A percentile compares a stretch with the other conserved stretches of the same genome.
Conservation (phyloP, 2,888 invertebrate species). For the Gortyna flavago region DNA sequence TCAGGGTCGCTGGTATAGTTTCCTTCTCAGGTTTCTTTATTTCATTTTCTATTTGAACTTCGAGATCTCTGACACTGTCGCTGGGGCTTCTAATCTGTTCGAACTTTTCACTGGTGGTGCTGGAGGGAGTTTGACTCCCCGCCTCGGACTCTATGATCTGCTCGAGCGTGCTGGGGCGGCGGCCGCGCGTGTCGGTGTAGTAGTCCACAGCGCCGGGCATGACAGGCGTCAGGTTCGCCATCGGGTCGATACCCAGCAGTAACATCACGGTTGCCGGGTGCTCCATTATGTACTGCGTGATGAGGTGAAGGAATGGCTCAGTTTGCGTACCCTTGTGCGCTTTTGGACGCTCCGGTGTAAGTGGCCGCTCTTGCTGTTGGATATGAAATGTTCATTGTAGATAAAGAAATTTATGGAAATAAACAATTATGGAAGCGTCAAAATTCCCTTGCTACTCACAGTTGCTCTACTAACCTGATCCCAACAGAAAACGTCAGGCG, state of each 20-base stretch:
- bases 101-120: slow-evolving; percentile 82
- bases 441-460: neutral
- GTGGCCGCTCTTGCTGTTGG: slow-evolving; percentile 83
- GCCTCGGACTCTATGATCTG: slow-evolving; percentile 86
- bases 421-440: neutral
- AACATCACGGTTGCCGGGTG: slow-evolving; percentile 93
- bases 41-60: slow-evolving; percentile 76
- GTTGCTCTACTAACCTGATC: slow-evolving; percentile 85
- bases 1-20: slow-evolving; percentile 75
- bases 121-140: slow-evolving; percentile 86
- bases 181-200: slow-evolving; percentile 80
- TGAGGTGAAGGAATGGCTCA: slow-evolving; percentile 90
- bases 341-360: slow-evolving; percentile 84
- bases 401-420: neutral
- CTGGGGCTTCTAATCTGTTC: slow-evolving; percentile 79
- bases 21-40: slow-evolving; percentile 82
- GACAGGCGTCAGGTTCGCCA: slow-evolving; percentile 83
- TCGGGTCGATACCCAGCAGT: slow-evolving; percentile 93
- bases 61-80: slow-evolving; percentile 80
- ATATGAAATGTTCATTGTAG: slow-evolving; percentile 32
- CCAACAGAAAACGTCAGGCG: slow-evolving; percentile 95
- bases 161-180: slow-evolving; percentile 85
- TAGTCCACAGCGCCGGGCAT: slow-evolving; percentile 86
- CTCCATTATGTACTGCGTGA: slow-evolving; percentile 92
- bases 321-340: slow-evolving; percentile 90